Conservation (phyloP, 2,888 invertebrate species). For the Charanyca ferruginea region DNA sequence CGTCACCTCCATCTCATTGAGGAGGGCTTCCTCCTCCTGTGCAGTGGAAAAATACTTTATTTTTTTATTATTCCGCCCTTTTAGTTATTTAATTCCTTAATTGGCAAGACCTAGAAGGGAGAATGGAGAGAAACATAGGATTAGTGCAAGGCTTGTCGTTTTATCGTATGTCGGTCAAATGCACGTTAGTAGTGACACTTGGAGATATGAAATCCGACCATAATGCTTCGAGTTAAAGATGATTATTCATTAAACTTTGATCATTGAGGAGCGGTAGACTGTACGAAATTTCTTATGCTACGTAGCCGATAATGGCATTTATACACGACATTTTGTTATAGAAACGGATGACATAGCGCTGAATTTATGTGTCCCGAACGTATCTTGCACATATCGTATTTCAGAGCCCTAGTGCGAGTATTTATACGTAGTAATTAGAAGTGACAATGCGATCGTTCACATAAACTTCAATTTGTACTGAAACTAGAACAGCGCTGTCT, state of each 20-base stretch:
- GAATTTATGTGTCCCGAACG: too few species aligned
- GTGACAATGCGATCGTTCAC: too few species aligned
- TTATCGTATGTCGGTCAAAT: conserved; percentile 19
- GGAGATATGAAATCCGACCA: background rate
- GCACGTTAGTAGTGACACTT: too few species aligned
- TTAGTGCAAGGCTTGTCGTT: conserved; percentile 13
- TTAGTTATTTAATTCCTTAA: conserved; percentile 38
- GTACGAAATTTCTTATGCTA: background rate
- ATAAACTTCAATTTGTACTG: too few species aligned
- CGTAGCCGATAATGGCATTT: too few species aligned
- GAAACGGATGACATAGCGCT: background rate
- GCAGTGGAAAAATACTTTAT: conserved; percentile 52
- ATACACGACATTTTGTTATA: too few species aligned
- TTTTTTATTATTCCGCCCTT: conserved; percentile 47
- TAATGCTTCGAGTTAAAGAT: conserved; percentile 6
- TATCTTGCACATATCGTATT: too few species aligned
- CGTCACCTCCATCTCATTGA: conserved; percentile 99
- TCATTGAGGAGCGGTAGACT: background rate
- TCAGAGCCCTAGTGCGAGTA: too few species aligned
- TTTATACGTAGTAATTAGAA: too few species aligned
- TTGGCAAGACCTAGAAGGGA: conserved; percentile 51
- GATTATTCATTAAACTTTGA: too few species aligned
- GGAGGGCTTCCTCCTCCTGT: conserved; percentile 98
- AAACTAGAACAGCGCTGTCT: too few species aligned
- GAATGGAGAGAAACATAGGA: conserved; percentile 9